phyloP scores from a whole-genome alignment of 2,113 vertebrate species.

The Chloropsis cyanopogon region DNA sequence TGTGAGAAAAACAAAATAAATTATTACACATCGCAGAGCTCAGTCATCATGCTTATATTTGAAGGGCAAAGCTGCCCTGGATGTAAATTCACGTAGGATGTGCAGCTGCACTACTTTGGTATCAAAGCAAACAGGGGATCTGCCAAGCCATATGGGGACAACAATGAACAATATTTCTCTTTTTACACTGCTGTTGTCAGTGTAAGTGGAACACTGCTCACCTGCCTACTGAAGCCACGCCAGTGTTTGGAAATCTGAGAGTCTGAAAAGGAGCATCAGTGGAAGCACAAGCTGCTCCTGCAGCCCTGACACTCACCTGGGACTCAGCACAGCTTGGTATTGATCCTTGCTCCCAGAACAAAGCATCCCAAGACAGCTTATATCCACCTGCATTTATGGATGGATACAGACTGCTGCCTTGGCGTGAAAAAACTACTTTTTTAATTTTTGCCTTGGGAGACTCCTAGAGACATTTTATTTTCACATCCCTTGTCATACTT shows the following conservation, averaged over 20 bases:
- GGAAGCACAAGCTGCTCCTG: not conserved
- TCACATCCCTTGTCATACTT: not conserved
- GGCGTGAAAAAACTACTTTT: not conserved
- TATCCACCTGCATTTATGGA: not conserved
- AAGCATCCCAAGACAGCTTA: not conserved
- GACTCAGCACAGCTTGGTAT: not conserved
- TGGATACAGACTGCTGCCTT: not conserved
- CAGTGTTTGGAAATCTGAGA: not conserved
- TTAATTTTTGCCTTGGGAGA: not conserved
- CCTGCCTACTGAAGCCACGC: rapidly evolving
- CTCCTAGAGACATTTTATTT: not conserved
- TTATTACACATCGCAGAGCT: not conserved
- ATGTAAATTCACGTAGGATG: not conserved
- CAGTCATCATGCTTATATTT: not conserved
- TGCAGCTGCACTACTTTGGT: not conserved
- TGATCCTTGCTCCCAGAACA: not conserved
- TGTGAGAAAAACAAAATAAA: not conserved
- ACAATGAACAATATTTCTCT: not conserved
- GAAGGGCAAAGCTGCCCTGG: not conserved
- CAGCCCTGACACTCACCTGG: not conserved
- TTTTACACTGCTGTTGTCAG: not conserved
- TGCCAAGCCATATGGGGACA: not conserved
- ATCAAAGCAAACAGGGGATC: not conserved
- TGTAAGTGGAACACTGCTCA: not conserved
- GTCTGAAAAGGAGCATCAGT: not conserved